These are phyloP conservation scores for Coenobita brevimanus DNA, from an alignment of 1,140 invertebrate species.

Conservation along the genomic window DNA sequence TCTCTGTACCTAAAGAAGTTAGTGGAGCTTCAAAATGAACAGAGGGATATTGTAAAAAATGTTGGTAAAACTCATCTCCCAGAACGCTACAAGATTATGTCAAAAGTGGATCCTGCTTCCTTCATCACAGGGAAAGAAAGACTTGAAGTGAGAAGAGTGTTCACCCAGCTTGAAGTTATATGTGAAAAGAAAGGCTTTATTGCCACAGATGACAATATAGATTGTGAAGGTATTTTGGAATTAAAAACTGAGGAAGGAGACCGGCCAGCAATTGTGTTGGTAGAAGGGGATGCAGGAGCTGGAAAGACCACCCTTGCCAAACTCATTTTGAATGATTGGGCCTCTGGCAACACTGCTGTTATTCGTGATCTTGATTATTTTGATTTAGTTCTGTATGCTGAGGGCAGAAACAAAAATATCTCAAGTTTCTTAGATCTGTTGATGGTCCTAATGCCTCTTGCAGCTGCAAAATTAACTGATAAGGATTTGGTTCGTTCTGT, in stretches of 20 bases:
- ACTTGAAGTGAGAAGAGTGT: conserved; percentile 18
- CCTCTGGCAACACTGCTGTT: neutral
- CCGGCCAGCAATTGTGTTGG: neutral
- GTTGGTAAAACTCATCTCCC: neutral
- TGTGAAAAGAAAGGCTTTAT: neutral
- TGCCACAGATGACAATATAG: neutral
- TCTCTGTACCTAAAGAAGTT: neutral
- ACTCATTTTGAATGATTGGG: conserved; percentile 42
- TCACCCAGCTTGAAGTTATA: conserved; percentile 18
- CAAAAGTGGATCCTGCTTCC: conserved; percentile 51
- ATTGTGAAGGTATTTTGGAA: neutral
- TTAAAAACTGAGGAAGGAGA: neutral
- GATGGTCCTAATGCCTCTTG: conserved; percentile 1
- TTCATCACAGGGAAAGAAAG: conserved; percentile 32
- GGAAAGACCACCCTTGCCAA: conserved; percentile 49
- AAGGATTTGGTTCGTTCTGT: conserved; percentile 20
- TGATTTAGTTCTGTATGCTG: conserved; percentile 43
- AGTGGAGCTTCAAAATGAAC: neutral
- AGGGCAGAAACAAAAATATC: conserved; percentile 18
- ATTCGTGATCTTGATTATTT: conserved; percentile 8
- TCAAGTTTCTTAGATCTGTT: conserved; percentile 25
- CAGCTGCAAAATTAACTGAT: conserved; percentile 1
- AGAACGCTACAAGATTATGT: conserved; percentile 3
- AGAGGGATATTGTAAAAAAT: neutral
- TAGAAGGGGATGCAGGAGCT: conserved; percentile 50